A percentile compares a stretch with the other conserved stretches of the same genome.
Evolutionary conservation across 2,888 invertebrate genomes (phyloP).

Genomic region (Toxonevra muliebris): DNA sequence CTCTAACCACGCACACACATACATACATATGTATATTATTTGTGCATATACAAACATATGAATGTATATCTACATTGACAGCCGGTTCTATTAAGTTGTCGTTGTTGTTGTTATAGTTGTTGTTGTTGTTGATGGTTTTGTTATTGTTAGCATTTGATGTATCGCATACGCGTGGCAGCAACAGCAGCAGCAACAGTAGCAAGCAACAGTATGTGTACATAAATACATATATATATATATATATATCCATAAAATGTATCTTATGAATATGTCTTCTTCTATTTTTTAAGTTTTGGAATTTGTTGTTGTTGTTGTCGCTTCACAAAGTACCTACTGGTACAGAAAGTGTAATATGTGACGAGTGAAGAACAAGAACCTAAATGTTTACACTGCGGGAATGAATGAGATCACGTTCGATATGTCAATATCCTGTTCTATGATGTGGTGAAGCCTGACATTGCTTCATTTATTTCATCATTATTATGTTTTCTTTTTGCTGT

Average conservation of each 20-base stretch:
- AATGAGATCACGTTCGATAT: no score
- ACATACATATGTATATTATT: not conserved
- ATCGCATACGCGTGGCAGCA: not conserved
- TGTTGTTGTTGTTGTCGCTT: not conserved
- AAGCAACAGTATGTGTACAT: not conserved
- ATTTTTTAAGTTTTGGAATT: not conserved
- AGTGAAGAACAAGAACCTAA: no score
- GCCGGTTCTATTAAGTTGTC: not conserved
- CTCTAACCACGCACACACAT: not conserved
- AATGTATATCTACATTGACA: no score
- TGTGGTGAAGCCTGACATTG: no score
- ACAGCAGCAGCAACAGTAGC: not conserved
- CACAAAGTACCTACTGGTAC: no score
- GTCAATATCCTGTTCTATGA: no score
- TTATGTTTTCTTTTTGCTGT: no score
- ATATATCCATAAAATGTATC: not conserved
- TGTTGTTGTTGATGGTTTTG: conserved; percentile 10
- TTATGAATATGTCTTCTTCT: not conserved
- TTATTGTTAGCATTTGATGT: conserved; percentile 7
- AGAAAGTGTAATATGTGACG: no score
- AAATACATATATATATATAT: not conserved
- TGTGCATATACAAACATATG: conserved; percentile 1
- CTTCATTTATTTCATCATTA: no score
- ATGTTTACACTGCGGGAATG: no score
- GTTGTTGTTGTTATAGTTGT: conserved; percentile 17